These are phyloP conservation scores for Heteractis magnifica DNA, from an alignment of 92 coral and sea anemone species.

Conservation along the genomic window DNA sequence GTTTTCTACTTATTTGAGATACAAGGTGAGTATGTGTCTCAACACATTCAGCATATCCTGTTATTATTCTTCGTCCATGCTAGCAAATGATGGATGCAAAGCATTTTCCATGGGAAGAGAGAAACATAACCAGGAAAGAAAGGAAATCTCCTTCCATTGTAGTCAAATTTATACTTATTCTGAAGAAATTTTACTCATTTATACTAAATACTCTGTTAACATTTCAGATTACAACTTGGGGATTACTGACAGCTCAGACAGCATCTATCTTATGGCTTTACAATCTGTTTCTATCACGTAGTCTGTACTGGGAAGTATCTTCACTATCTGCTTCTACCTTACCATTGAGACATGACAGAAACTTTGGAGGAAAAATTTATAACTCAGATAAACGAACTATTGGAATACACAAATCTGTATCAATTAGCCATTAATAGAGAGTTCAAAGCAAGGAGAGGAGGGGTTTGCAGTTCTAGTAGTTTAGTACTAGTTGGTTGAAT, in stretches of 20 bases:
- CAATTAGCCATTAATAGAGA: constrained; percentile 46
- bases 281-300: constrained; percentile 88
- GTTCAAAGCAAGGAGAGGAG: no score
- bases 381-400: constrained; percentile 77
- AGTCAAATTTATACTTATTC: no score
- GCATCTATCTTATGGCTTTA: constrained; percentile 78
- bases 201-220: not conserved
- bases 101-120: no score
- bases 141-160: no score
- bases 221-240: constrained; percentile 82
- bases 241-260: constrained; percentile 75
- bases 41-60: no score
- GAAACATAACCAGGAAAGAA: no score
- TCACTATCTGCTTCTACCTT: constrained; percentile 87
- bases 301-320: constrained; percentile 98
- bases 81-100: not conserved
- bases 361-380: constrained; percentile 72
- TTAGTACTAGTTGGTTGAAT: no score
- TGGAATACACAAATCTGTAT: constrained; percentile 77
- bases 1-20: constrained; percentile 67
- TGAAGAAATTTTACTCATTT: no score
- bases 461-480: no score
- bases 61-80: not conserved
- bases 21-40: constrained; percentile 58
- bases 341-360: constrained; percentile 84